Evolutionary conservation across 1,140 invertebrate species (phyloP), one percentile per base, ranked within the genome.

Genomic region (Hypsibius dujardini): DNA sequence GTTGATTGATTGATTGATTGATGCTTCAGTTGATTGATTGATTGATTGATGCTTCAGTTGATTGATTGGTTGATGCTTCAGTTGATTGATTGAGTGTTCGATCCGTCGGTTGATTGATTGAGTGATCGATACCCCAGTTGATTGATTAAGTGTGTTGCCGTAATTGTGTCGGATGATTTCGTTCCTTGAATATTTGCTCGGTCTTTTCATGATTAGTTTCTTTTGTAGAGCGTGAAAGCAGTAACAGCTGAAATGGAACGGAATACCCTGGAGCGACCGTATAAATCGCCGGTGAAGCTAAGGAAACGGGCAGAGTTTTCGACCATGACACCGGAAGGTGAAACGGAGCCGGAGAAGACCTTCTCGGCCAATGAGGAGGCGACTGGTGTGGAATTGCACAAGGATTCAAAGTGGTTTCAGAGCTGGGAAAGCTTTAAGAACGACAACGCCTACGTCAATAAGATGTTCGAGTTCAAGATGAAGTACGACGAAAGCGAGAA

Each of bases 401-500:
- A 95, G 83, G 95, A 98, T 80, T 98, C 93, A 0, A 91, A 88
- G 77, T 84, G 96, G 85, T 93, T 89, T 81, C 87, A 96, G 78
- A 95, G 92, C 73, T 99, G 96, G 96, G 90, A 98, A 81, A 88
- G 94, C 78, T 98, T 98, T 76, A 96, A 96, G 82, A 90, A 96
- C 76, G 95, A 94, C 77, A 98, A 96, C 81, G 85, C 89, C 28
- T 95, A 95, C 80, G 86, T 96, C 45, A 91, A 96, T 78, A 95
- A 95, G 85, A 86, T 98, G 59, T 84, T 98, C 77, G 93, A 98
- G 78, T 94, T 93, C 88, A 98, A 98, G 83, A 89, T 90, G 59
- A 92, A 90, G 79, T 98, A 92, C 79, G 95, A 99, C 79, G 96
- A 98, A 82, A 98, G 94, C 73, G 93, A 99, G 76, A 95, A 98